Evolutionary conservation across 2,113 vertebrate species (phyloP), one percentile per base, ranked within the genome.

Genomic region (Prolemur simus): DNA sequence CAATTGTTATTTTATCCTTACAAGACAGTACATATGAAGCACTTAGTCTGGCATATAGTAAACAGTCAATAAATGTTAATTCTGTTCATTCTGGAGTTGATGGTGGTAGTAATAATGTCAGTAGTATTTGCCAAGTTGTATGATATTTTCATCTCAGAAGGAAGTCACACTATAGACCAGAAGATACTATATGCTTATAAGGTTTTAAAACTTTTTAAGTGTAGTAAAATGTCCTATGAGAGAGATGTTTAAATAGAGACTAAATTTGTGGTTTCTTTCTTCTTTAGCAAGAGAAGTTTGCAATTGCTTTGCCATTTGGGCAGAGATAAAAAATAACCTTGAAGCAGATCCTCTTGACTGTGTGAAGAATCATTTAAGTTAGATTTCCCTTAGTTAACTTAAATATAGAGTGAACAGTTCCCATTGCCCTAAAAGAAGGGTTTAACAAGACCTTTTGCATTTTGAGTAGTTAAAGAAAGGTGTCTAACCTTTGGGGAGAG

Each of bases 251-350:
- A 80, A 47, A 39, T 69, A 54, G 39, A 96, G 58, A 88, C 68
- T 92, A 88, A 90, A 81, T 49, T 54, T 54, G 39, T 82, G 27
- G 21, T 77, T 87, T 60, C n/a, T 91, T 94, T 94, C 49, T 92
- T 89, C 58, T 88, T 95, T 87, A 94, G 81, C 64, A 95, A 95
- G 77, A 94, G 66, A 88, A 85, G 66, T n/a, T 87, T 91, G 45
- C 25, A 56, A 76, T 20, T 47, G 45, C 45, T 96, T 91, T 97
- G n/a, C 17, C 58, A 82, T 77, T 93, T 98, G 69, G n/a, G 78
- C 73, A 97, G 64, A 27, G 27, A 63, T 29, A 74, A 84, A 94
- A 96, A 97, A 94, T 83, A 83, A 91, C 45, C 42, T 71, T 77
- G 17, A 80, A 85, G 69, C 27, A 66, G 71, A 95, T 69, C 42